Evolutionary conservation across 1,140 invertebrate species (phyloP).

Genomic region (Drosophila rufa): DNA sequence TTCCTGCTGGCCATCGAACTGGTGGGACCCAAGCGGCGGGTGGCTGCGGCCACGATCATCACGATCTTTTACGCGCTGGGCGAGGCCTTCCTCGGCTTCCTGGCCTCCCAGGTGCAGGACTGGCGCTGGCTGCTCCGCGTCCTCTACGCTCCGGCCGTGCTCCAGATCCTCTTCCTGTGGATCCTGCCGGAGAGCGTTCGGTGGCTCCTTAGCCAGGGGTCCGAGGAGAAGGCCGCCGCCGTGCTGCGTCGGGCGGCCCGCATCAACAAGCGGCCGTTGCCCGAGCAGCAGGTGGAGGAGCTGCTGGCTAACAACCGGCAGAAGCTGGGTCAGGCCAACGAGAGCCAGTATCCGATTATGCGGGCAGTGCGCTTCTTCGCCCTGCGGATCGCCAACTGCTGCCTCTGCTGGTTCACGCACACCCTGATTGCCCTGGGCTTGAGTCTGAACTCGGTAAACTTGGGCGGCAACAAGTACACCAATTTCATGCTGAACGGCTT

Average conservation of each 20-base stretch:
- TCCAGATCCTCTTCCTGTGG: conserved; percentile 88
- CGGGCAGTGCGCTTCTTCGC: conserved; percentile 60
- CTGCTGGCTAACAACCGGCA: conserved; percentile 58
- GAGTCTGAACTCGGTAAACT: conserved; percentile 91
- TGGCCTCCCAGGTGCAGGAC: conserved; percentile 89
- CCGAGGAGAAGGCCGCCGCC: conserved; percentile 87
- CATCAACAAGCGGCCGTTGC: conserved; percentile 88
- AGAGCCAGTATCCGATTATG: conserved; percentile 74
- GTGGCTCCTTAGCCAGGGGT: conserved; percentile 91
- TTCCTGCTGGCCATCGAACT: conserved; percentile 90
- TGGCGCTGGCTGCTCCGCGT: conserved; percentile 90
- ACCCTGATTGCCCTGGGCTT: conserved; percentile 93
- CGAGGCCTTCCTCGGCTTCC: conserved; percentile 88
- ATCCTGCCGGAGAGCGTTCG: conserved; percentile 88
- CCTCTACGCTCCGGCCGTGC: conserved; percentile 89
- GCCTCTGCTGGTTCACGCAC: conserved; percentile 89
- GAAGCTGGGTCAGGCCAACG: conserved; percentile 65
- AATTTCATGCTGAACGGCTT: conserved; percentile 90
- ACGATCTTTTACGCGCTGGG: conserved; percentile 90
- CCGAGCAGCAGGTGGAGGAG: conserved; percentile 86
- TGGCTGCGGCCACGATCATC: conserved; percentile 90
- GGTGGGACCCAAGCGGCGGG: conserved; percentile 90
- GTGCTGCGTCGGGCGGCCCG: conserved; percentile 88
- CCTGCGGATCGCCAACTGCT: conserved; percentile 88
- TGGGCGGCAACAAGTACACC: conserved; percentile 90